phyloP scores from a whole-genome alignment of 1,140 invertebrate species.

The Stenopsyche tienmushanensis region DNA sequence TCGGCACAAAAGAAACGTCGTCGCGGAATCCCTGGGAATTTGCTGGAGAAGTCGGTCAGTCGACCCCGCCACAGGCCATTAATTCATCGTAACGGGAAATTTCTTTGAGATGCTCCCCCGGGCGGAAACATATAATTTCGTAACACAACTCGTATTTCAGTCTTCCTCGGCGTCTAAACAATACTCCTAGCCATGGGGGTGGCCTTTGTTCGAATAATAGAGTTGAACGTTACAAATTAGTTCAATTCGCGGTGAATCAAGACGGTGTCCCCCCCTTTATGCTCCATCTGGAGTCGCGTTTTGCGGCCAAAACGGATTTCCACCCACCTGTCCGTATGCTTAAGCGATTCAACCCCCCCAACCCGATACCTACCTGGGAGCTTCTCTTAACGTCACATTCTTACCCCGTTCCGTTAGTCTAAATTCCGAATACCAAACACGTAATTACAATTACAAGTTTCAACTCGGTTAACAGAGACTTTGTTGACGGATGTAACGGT shows the following conservation, averaged over 20 bases:
- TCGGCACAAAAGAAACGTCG: background rate
- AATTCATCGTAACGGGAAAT: background rate
- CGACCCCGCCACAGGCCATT: background rate
- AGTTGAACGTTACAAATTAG: slow-evolving; percentile 39
- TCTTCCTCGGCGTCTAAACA: background rate
- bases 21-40: background rate
- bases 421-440: slow-evolving; percentile 28
- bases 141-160: slow-evolving; percentile 9
- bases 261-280: slow-evolving; percentile 21
- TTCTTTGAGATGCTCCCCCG: slow-evolving; percentile 8
- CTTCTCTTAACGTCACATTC: background rate
- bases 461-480: slow-evolving; percentile 1
- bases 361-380: slow-evolving; percentile 2
- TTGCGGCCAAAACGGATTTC: background rate
- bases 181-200: background rate
- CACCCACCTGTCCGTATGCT: background rate
- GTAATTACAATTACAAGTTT: slow-evolving; percentile 31
- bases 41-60: background rate
- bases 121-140: slow-evolving; percentile 7
- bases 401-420: background rate
- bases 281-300: background rate
- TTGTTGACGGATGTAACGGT: slow-evolving; percentile 26
- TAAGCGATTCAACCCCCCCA: background rate
- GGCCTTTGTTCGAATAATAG: slow-evolving; percentile 26
- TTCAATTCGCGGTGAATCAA: slow-evolving; percentile 40